phyloP scores from a whole-genome alignment of 2,113 vertebrate genomes.

The Oreochromis niloticus region DNA sequence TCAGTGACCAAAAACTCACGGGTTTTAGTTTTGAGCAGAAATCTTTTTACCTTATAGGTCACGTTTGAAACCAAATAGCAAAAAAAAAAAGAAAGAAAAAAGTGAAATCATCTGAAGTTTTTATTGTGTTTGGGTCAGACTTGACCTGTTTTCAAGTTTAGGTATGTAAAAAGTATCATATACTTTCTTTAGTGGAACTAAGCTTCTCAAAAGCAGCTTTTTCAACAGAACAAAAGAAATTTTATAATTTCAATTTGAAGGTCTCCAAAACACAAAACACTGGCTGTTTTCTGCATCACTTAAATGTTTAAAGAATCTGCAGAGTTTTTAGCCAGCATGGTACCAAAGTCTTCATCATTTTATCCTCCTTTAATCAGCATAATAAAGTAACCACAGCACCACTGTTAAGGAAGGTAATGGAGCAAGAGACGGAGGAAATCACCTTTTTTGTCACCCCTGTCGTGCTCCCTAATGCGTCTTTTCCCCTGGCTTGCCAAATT shows the following conservation, averaged over 20 bases:
- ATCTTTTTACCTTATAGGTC: neutral
- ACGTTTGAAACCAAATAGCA: neutral
- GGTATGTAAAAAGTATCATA: neutral
- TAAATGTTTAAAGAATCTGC: neutral
- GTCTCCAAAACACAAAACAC: neutral
- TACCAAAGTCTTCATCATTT: neutral
- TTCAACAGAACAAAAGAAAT: neutral
- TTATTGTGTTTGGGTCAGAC: neutral
- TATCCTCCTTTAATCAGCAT: neutral
- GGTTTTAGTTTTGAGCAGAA: neutral
- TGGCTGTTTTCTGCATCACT: neutral
- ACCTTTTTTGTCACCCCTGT: neutral
- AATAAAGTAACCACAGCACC: neutral
- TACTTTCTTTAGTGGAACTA: neutral
- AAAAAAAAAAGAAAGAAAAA: accelerated
- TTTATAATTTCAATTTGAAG: neutral
- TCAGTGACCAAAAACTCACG: neutral
- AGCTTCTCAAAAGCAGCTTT: neutral
- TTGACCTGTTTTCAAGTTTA: neutral
- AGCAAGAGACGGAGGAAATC: neutral
- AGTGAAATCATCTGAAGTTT: neutral
- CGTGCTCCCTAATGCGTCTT: neutral
- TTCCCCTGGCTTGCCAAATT: neutral
- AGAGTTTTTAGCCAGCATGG: neutral
- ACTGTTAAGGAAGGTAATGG: neutral